Base-by-base conservation (phyloP, 2,888 invertebrate species). In the Brachyptera risi region DNA sequence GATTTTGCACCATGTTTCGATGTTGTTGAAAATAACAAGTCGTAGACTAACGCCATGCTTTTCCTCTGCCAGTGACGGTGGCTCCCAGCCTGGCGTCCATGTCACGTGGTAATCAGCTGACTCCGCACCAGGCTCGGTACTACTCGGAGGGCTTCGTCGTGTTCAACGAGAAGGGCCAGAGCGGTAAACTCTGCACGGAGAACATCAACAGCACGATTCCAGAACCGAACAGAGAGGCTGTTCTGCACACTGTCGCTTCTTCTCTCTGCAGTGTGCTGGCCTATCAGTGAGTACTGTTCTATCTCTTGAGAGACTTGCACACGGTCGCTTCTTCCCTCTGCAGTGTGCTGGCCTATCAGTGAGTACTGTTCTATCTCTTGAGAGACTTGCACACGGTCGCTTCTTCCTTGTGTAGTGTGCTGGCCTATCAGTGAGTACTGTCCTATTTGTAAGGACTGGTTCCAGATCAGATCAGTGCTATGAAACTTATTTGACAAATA, bases 261-360 rank as follows among this genome's bases (percentile, higher is more conserved):
- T 91, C 92, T 0, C 78, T 92, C 2, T 92, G 92, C 74, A 86
- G 81, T 68, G 83, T 88, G 1, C 76, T 92, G 40, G 86, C 87
- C 17, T 92, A 85, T 74, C 84, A 83, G 92, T 92, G 76, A 79
- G 81, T 73, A 63, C 35, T 3, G 23, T 23, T 17, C 31, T 42
- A n/a, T n/a, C n/a, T n/a, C n/a, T n/a, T n/a, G n/a, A 21, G 2
- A 31, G 81, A 84, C 23, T 77, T 89, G 1, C 80, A 81, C 68
- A 88, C 87, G n/a, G 86, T 91, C 2, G 90, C 90, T 1, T 81
- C 84, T 26, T 91, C 92, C 0, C 78, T 92, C 2, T 92, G 92
- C 74, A 86, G 81, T 68, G 83, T 88, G 1, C 76, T 92, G 40
- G 86, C 87, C 17, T 92, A 85, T 74, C 84, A 83, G 92, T 92